Evolutionary conservation across 2,888 invertebrate genomes (phyloP).

Genomic region (Plagiodera versicolora): DNA sequence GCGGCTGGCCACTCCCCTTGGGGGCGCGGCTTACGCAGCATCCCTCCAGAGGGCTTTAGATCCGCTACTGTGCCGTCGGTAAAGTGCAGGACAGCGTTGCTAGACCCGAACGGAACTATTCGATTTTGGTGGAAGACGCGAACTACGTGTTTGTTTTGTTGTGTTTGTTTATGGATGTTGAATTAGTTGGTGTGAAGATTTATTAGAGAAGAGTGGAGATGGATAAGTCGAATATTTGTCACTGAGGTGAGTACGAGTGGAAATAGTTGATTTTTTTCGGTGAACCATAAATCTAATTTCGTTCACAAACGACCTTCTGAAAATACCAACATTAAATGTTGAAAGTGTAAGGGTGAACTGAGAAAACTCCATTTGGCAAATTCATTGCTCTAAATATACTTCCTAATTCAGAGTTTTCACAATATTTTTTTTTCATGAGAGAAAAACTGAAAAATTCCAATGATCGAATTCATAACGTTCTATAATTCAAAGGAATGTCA

Average conservation of each 20-base stretch:
- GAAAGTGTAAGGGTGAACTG: too few relatives aligned
- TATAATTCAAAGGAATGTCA: too few relatives aligned
- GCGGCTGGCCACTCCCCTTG: conserved; percentile 39
- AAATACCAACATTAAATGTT: too few relatives aligned
- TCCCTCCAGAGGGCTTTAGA: conserved; percentile 49
- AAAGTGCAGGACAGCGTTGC: conserved; percentile 37
- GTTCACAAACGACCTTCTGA: too few relatives aligned
- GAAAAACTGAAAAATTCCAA: too few relatives aligned
- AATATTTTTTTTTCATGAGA: too few relatives aligned
- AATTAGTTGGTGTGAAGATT: background rate
- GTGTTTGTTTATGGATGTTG: conserved; percentile 15
- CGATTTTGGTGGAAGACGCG: conserved; percentile 6
- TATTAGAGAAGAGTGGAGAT: background rate
- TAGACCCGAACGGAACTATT: conserved; percentile 24
- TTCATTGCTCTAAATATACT: too few relatives aligned
- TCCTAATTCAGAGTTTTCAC: too few relatives aligned
- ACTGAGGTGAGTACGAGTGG: background rate
- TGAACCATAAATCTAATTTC: too few relatives aligned
- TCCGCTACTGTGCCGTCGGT: conserved; percentile 48
- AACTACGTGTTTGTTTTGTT: conserved; percentile 13
- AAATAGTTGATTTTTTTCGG: too few relatives aligned
- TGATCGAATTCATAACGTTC: too few relatives aligned
- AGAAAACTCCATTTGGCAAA: too few relatives aligned
- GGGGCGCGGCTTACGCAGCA: conserved; percentile 48
- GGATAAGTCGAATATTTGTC: background rate